A percentile compares a stretch with the other conserved stretches of the same genome.
Conservation (phyloP, 2,797 vertebrate species). For the Acanthurus tractus region DNA sequence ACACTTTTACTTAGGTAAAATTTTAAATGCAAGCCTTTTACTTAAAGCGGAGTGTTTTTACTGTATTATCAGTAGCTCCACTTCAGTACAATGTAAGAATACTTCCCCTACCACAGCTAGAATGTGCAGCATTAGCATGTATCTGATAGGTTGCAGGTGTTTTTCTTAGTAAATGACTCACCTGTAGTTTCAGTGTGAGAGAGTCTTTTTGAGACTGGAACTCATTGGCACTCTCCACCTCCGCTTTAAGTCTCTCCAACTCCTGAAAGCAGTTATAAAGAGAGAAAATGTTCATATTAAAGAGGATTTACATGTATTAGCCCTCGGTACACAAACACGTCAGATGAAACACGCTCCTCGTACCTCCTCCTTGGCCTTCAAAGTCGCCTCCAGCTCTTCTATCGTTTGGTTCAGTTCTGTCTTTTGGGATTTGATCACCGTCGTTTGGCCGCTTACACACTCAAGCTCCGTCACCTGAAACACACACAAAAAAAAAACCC, state of each 20-base stretch:
- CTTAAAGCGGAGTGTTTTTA: too few species aligned
- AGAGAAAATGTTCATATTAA: not conserved
- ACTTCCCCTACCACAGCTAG: too few species aligned
- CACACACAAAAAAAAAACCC: not conserved
- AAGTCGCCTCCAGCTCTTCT: conserved; percentile 92
- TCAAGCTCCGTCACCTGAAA: conserved; percentile 96
- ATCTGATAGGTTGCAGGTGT: not conserved
- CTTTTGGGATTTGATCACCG: conserved; percentile 94
- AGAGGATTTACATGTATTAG: not conserved
- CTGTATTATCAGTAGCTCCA: too few species aligned
- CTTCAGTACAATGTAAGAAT: too few species aligned
- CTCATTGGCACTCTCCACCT: conserved; percentile 92
- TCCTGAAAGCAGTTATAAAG: conserved; percentile 83
- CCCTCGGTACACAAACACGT: conserved; percentile 75
- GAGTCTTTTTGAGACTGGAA: conserved; percentile 92
- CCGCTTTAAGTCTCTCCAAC: conserved; percentile 93
- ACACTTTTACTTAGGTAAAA: too few species aligned
- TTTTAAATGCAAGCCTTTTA: not conserved
- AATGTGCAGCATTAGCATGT: not conserved
- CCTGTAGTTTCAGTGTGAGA: conserved; percentile 92
- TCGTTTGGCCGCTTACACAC: conserved; percentile 95
- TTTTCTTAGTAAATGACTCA: conserved; percentile 16
- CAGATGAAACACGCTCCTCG: conserved; percentile 23
- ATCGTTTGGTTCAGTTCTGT: conserved; percentile 96
- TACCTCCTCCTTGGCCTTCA: conserved; percentile 97